Percentiles rank a stretch among this genome's conserved stretches.
Evolutionary conservation across 2,888 invertebrate genomes (phyloP).

Genomic region (Lordiphosa andalusiaca): DNA sequence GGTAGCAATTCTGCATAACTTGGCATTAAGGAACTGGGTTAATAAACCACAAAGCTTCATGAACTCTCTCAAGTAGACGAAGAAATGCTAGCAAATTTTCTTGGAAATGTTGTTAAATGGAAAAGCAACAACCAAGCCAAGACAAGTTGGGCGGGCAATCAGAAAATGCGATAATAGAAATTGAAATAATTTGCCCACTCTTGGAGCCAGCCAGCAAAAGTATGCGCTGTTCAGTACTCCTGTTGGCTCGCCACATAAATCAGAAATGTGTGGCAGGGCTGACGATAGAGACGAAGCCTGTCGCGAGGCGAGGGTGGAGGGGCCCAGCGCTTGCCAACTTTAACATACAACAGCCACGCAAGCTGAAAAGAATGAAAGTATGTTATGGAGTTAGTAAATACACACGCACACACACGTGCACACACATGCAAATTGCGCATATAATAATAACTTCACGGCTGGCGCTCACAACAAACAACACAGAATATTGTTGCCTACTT

Average conservation of each 20-base stretch:
- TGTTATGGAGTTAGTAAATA: slow-evolving; percentile 65
- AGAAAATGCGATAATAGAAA: slow-evolving; percentile 73
- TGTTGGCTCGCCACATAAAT: slow-evolving; percentile 61
- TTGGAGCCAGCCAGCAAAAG: slow-evolving; percentile 41
- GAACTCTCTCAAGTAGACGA: slow-evolving; percentile 33
- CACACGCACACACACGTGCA: slow-evolving; percentile 21
- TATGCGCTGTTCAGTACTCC: slow-evolving; percentile 40
- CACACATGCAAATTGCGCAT: slow-evolving; percentile 36
- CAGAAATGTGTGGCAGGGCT: slow-evolving; percentile 64
- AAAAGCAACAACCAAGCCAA: slow-evolving; percentile 25
- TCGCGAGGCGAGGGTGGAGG: background rate
- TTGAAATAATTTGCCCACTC: slow-evolving; percentile 74
- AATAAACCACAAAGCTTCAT: slow-evolving; percentile 58
- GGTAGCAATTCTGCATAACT: slow-evolving; percentile 37
- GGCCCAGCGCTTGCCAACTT: slow-evolving; percentile 52
- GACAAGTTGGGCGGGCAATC: slow-evolving; percentile 48
- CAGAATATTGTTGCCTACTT: slow-evolving; percentile 66
- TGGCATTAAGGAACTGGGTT: slow-evolving; percentile 53
- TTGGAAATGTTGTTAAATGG: slow-evolving; percentile 45
- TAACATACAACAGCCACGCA: slow-evolving; percentile 72
- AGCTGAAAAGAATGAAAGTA: slow-evolving; percentile 65
- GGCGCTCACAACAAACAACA: slow-evolving; percentile 50
- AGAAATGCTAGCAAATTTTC: slow-evolving; percentile 38
- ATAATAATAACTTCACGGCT: slow-evolving; percentile 45
- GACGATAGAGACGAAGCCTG: slow-evolving; percentile 43